Conservation (phyloP, 2,888 invertebrate genomes). For the Ochropleura leucogaster region DNA sequence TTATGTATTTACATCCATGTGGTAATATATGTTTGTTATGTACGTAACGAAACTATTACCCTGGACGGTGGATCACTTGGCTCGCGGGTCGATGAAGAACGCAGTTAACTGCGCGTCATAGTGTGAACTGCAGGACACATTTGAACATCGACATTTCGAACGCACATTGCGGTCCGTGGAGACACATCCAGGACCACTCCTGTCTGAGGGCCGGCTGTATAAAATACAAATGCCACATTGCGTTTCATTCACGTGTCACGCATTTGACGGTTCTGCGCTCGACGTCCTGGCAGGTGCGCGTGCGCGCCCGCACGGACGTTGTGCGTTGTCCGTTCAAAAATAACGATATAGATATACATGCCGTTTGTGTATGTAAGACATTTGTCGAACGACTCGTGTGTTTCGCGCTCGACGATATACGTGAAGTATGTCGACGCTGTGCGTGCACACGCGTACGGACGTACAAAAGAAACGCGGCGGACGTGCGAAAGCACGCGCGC, state of each 20-base stretch:
- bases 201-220: constrained; percentile 84
- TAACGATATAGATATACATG: no score
- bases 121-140: constrained; percentile 83
- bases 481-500: not conserved
- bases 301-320: no score
- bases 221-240: constrained; percentile 59
- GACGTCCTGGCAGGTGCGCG: no score
- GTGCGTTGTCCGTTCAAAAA: no score
- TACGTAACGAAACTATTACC: constrained; percentile 72
- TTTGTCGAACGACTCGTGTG: no score
- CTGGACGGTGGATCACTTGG: constrained; percentile 90
- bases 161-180: constrained; percentile 90
- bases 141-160: constrained; percentile 91
- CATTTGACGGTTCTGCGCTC: no score
- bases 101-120: constrained; percentile 86
- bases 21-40: constrained; percentile 4
- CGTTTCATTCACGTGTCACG: not conserved
- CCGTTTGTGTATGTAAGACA: no score
- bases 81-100: constrained; percentile 91
- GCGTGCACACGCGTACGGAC: no score
- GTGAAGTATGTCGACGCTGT: no score
- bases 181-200: constrained; percentile 84
- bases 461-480: constrained; percentile 1
- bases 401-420: no score
- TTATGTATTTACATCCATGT: no score